A percentile compares a stretch with the other conserved stretches of the same genome.
Conservation (phyloP, 2,888 invertebrate genomes). For the Lordiphosa andalusiaca region DNA sequence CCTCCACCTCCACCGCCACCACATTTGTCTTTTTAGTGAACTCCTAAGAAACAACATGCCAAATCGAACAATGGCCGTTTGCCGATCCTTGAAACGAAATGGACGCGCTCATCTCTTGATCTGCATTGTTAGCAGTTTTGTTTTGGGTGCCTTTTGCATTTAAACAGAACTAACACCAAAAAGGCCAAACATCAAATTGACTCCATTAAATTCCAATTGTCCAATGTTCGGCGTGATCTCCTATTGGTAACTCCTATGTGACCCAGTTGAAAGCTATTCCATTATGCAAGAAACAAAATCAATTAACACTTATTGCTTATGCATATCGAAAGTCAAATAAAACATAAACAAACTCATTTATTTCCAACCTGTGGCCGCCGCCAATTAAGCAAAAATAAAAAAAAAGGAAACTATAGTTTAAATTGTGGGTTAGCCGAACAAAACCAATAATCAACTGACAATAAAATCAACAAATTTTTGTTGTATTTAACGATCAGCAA, state of each 20-base stretch:
- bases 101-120: conserved; percentile 71
- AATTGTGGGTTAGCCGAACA: conserved; percentile 9
- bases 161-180: conserved; percentile 55
- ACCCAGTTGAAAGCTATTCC: no score
- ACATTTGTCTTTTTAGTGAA: conserved; percentile 70
- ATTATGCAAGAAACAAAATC: no score
- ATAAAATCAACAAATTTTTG: conserved; percentile 60
- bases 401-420: conserved; percentile 19
- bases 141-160: conserved; percentile 49
- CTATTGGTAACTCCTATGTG: conserved; percentile 1
- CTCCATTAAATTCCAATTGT: conserved; percentile 76
- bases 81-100: conserved; percentile 59
- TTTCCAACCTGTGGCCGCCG: not conserved
- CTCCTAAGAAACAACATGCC: conserved; percentile 54
- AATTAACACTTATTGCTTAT: no score
- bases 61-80: conserved; percentile 55
- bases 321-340: no score
- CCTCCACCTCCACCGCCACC: conserved; percentile 37
- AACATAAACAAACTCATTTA: no score
- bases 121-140: conserved; percentile 67
- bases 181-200: conserved; percentile 68
- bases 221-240: conserved; percentile 32
- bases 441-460: conserved; percentile 42
- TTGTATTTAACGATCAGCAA: conserved; percentile 50
- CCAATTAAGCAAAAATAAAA: conserved; percentile 35